phyloP scores from a whole-genome alignment of 2,888 invertebrate genomes.

The Patella ulyssiponensis region DNA sequence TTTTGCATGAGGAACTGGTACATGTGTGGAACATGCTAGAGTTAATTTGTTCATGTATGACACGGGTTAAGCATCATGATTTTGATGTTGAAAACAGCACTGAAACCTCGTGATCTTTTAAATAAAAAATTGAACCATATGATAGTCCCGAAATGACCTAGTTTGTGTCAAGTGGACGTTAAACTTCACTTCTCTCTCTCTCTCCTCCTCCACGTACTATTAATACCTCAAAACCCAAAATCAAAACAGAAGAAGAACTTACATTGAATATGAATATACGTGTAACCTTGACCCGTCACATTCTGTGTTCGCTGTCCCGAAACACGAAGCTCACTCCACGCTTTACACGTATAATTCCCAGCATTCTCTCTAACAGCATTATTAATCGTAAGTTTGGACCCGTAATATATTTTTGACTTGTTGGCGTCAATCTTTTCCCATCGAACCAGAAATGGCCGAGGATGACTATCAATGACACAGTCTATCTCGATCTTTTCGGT shows the following conservation, averaged over 20 bases:
- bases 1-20: no score
- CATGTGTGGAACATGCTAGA: no score
- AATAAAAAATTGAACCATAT: no score
- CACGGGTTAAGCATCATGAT: no score
- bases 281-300: slow-evolving; percentile 41
- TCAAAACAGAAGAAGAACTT: slow-evolving; percentile 33
- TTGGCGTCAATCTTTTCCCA: slow-evolving; percentile 49
- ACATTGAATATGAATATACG: slow-evolving; percentile 56
- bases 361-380: slow-evolving; percentile 40
- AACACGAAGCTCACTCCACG: slow-evolving; percentile 47
- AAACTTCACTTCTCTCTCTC: no score
- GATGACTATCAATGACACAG: slow-evolving; percentile 55
- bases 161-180: no score
- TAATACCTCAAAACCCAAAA: neutral
- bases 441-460: slow-evolving; percentile 43
- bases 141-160: no score
- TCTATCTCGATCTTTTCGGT: slow-evolving; percentile 43
- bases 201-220: no score
- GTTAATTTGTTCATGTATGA: no score
- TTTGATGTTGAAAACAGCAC: no score
- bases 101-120: no score
- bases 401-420: slow-evolving; percentile 32
- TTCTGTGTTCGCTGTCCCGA: slow-evolving; percentile 43
- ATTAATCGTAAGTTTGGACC: slow-evolving; percentile 41
- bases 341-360: slow-evolving; percentile 59